Conservation (phyloP, 2,113 vertebrate species). For the Barnardius zonarius region DNA sequence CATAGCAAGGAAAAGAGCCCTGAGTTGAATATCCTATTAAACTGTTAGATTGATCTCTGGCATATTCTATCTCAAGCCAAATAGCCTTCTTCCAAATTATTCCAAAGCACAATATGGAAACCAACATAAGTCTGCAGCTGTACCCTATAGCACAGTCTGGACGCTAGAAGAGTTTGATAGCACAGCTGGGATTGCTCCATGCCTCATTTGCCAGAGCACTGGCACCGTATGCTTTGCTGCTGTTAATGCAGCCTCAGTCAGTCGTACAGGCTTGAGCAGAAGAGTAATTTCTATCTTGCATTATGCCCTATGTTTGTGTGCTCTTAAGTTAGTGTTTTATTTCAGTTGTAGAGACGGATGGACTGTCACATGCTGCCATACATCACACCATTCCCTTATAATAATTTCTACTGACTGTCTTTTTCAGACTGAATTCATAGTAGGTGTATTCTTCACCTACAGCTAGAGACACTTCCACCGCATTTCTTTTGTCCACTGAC, state of each 20-base stretch:
- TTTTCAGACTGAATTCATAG: background rate
- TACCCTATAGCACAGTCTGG: background rate
- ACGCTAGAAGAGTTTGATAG: background rate
- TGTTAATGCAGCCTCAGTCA: background rate
- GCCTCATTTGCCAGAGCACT: background rate
- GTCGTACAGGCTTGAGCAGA: background rate
- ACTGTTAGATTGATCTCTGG: background rate
- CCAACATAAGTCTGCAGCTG: background rate
- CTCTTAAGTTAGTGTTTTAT: background rate
- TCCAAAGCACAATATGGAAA: background rate
- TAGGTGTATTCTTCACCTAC: background rate
- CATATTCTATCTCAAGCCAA: background rate
- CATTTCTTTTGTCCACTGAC: background rate
- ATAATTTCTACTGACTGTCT: background rate
- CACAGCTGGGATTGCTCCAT: background rate
- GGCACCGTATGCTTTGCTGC: background rate
- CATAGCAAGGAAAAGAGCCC: background rate
- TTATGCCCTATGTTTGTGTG: background rate
- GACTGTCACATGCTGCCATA: background rate
- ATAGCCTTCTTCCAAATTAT: background rate
- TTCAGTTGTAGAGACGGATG: background rate
- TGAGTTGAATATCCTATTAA: background rate
- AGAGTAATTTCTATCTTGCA: background rate
- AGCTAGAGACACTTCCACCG: background rate
- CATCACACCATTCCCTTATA: background rate